A percentile compares a stretch with the other conserved stretches of the same genome.
phyloP scores from a whole-genome alignment of 2,113 vertebrate genomes.

The Lutjanus erythropterus region DNA sequence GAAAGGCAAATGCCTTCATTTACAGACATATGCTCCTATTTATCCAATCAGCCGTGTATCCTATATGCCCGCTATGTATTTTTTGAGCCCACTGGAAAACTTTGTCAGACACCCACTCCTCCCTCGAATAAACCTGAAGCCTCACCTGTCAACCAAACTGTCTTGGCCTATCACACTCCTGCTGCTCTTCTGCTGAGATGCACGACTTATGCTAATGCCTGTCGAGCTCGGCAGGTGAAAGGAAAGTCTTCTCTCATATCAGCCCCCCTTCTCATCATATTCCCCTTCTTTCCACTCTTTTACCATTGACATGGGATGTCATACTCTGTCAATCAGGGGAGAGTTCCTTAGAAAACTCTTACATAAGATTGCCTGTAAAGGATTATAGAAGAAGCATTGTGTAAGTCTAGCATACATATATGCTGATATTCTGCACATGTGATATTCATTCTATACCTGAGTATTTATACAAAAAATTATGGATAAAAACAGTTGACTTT shows the following conservation, averaged over 20 bases:
- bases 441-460: background rate
- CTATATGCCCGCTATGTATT: background rate
- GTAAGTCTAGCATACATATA: background rate
- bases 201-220: constrained; percentile 65
- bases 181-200: constrained; percentile 44
- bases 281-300: constrained; percentile 26
- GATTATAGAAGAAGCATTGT: background rate
- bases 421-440: background rate
- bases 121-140: constrained; percentile 32
- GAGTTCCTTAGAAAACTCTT: background rate
- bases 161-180: constrained; percentile 50
- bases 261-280: constrained; percentile 31
- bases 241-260: constrained; percentile 48
- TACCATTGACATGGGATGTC: constrained; percentile 39
- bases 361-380: background rate
- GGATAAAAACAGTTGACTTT: background rate
- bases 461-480: background rate
- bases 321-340: constrained; percentile 32
- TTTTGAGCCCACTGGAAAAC: constrained; percentile 7
- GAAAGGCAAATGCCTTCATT: constrained; percentile 38
- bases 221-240: constrained; percentile 53
- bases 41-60: background rate
- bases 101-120: background rate
- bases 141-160: constrained; percentile 67
- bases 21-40: constrained; percentile 3